These are phyloP conservation scores for Crotalus helleri DNA, from an alignment of 2,113 vertebrate species.

Conservation along the genomic window DNA sequence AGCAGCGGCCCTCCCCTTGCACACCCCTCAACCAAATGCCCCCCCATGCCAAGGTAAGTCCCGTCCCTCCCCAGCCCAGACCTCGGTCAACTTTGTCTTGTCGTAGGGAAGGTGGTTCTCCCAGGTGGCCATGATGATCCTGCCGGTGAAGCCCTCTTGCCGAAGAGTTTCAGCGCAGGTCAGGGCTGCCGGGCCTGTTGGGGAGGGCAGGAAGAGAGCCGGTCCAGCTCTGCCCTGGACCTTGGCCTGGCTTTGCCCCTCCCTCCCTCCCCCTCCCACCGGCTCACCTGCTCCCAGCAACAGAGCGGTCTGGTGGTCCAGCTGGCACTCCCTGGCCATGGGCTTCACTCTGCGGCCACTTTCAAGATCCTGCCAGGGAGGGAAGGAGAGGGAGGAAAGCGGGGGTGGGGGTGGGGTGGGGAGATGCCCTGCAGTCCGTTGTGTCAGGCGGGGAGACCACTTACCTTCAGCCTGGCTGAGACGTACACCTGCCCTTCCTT, in stretches of 20 bases:
- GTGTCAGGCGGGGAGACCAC: background rate
- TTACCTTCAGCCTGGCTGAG: conserved; percentile 74
- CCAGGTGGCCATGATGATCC: conserved; percentile 79
- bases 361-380: conserved; percentile 66
- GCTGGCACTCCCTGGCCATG: conserved; percentile 59
- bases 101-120: conserved; percentile 78
- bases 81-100: conserved; percentile 86
- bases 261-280: background rate
- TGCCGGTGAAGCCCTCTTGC: conserved; percentile 79
- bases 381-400: background rate
- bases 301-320: background rate
- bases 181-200: conserved; percentile 79
- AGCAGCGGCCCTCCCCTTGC: background rate
- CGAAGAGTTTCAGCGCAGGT: conserved; percentile 84
- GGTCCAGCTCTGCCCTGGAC: accelerated
- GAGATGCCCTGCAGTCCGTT: background rate
- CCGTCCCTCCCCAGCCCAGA: background rate
- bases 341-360: conserved; percentile 69
- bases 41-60: too few species aligned
- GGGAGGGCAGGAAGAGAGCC: background rate
- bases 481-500: conserved; percentile 76
- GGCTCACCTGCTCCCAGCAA: conserved; percentile 64
- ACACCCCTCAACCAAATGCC: background rate
- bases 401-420: too few species aligned
- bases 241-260: background rate